Evolutionary conservation across 2,888 invertebrate genomes (phyloP).

Genomic region (Drosophila atripex): DNA sequence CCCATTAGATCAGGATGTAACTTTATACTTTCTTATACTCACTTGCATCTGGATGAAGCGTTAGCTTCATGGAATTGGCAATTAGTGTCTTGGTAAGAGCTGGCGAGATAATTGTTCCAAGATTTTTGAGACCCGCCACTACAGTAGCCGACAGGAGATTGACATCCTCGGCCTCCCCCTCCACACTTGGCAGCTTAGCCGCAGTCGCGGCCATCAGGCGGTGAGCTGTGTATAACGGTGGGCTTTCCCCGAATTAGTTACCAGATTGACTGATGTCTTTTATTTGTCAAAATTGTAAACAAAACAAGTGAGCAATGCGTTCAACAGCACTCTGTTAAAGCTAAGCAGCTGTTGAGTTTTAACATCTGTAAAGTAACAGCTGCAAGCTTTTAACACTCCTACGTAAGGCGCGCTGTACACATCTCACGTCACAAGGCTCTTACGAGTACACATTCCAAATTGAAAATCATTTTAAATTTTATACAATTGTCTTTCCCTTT

Average conservation of each 20-base stretch:
- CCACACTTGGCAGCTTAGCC: not conserved
- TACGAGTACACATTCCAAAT: too few relatives aligned
- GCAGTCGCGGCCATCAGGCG: not conserved
- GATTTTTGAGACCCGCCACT: conserved; percentile 78
- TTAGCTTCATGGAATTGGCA: conserved; percentile 81
- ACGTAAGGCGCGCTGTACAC: too few relatives aligned
- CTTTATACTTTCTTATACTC: conserved; percentile 29
- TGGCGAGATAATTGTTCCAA: conserved; percentile 74
- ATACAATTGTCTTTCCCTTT: not conserved
- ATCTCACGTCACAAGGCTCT: too few relatives aligned
- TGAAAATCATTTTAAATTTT: not conserved
- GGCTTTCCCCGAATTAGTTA: not conserved
- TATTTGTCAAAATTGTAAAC: conserved; percentile 12
- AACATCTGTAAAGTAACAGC: conserved; percentile 8
- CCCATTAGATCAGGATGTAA: not conserved
- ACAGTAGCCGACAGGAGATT: conserved; percentile 74
- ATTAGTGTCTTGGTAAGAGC: conserved; percentile 81
- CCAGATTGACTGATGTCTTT: not conserved
- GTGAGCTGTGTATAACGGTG: not conserved
- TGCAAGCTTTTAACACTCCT: too few relatives aligned
- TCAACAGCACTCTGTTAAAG: conserved; percentile 3
- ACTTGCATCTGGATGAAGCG: conserved; percentile 83
- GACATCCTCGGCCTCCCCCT: conserved; percentile 11
- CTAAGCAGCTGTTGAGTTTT: not conserved
- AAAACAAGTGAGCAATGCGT: conserved; percentile 12